These are phyloP conservation scores for Aradus depressus DNA, from an alignment of 2,888 invertebrate species.

Conservation along the genomic window DNA sequence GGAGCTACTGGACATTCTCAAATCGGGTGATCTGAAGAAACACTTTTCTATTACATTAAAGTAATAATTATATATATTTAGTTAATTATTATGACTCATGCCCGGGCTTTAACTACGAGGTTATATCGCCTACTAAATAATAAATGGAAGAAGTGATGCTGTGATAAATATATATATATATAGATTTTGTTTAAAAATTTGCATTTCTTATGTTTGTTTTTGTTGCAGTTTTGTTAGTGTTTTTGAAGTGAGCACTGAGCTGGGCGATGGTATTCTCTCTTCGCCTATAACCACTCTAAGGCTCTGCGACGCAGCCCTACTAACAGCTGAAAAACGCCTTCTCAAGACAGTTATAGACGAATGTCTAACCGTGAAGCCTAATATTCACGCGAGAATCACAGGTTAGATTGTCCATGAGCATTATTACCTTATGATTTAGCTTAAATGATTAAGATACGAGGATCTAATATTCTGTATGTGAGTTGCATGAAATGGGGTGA, in stretches of 20 bases:
- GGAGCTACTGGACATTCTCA: slow-evolving; percentile 51
- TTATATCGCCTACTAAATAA: too few relatives aligned
- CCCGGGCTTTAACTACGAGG: too few relatives aligned
- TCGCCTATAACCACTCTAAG: slow-evolving; percentile 51
- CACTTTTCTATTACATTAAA: slow-evolving; percentile 58
- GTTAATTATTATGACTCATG: too few relatives aligned
- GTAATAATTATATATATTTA: too few relatives aligned
- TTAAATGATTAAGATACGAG: too few relatives aligned
- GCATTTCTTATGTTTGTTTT: not conserved
- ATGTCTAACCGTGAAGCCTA: slow-evolving; percentile 43
- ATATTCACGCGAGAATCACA: slow-evolving; percentile 53
- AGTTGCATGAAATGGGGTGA: too few relatives aligned
- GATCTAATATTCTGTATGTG: too few relatives aligned
- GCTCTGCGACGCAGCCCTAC: slow-evolving; percentile 49
- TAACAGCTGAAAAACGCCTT: slow-evolving; percentile 49
- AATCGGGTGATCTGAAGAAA: slow-evolving; percentile 46
- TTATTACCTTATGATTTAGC: not conserved
- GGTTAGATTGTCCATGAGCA: slow-evolving; percentile 29
- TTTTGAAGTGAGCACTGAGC: slow-evolving; percentile 54
- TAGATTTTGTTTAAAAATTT: not conserved
- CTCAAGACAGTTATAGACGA: slow-evolving; percentile 38
- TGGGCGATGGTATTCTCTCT: slow-evolving; percentile 55
- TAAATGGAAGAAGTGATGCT: too few relatives aligned
- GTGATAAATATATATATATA: too few relatives aligned
- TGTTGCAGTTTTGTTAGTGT: slow-evolving; percentile 52